Evolutionary conservation across 2,797 vertebrate species (phyloP).

Genomic region (Threskiornis aethiopicus): DNA sequence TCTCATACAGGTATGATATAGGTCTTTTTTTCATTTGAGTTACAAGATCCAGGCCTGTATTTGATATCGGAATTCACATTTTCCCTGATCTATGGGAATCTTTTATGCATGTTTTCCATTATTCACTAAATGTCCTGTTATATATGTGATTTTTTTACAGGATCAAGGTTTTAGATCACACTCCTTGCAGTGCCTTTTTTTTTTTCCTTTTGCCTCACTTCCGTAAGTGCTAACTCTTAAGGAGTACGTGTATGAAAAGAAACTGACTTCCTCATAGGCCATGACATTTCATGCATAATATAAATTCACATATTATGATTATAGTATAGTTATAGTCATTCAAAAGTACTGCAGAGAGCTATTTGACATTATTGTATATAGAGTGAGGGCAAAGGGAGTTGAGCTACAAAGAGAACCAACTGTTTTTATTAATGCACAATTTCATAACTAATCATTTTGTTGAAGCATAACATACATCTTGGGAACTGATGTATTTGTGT

Average conservation of each 20-base stretch:
- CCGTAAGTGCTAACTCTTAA: not conserved
- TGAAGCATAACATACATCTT: conserved; percentile 38
- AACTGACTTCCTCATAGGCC: conserved; percentile 18
- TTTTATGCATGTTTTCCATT: not conserved
- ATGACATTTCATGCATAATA: conserved; percentile 45
- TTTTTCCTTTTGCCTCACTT: not conserved
- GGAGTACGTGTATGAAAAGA: not conserved
- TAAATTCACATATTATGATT: conserved; percentile 56
- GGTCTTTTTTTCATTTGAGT: not conserved
- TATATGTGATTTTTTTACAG: not conserved
- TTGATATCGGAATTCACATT: not conserved
- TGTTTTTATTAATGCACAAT: conserved; percentile 66
- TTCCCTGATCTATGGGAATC: not conserved
- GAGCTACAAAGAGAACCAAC: conserved; percentile 59
- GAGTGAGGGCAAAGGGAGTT: conserved; percentile 40
- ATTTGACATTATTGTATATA: conserved; percentile 55
- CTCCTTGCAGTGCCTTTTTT: not conserved
- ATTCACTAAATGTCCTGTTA: not conserved
- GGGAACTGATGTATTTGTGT: conserved; percentile 45
- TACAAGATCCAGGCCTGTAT: not conserved
- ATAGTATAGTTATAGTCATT: not conserved
- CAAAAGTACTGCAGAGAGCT: conserved; percentile 38
- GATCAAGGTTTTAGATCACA: not conserved
- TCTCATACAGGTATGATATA: not conserved
- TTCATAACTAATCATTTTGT: conserved; percentile 43